A percentile compares a stretch with the other conserved stretches of the same genome.
Evolutionary conservation across 2,113 vertebrate genomes (phyloP).

Genomic region (Pan troglodytes): DNA sequence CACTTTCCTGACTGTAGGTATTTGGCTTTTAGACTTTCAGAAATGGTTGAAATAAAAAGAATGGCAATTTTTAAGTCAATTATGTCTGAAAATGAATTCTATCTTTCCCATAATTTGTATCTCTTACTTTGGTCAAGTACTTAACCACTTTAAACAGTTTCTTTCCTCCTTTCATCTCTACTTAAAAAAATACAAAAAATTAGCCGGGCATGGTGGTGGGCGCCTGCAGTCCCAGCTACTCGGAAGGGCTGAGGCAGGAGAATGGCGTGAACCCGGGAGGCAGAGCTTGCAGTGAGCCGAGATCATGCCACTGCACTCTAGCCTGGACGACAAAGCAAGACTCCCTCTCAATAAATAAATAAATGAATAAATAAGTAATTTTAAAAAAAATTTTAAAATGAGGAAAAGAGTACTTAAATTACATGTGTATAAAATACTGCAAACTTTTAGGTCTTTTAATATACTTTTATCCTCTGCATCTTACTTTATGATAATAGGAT

Average conservation of each 20-base stretch:
- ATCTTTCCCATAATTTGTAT: not conserved
- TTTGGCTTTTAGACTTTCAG: not conserved
- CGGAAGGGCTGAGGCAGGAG: too few relatives aligned
- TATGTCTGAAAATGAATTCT: not conserved
- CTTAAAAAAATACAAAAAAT: too few relatives aligned
- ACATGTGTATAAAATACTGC: not conserved
- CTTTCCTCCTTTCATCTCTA: not conserved
- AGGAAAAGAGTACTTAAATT: not conserved
- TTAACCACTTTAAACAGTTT: not conserved
- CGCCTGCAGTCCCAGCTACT: too few relatives aligned
- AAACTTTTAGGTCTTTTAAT: not conserved
- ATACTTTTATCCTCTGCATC: not conserved
- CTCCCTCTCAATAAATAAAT: too few relatives aligned
- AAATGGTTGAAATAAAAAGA: not conserved
- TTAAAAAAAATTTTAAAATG: not conserved
- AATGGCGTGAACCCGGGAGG: too few relatives aligned
- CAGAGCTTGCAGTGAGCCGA: too few relatives aligned
- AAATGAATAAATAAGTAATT: too few relatives aligned
- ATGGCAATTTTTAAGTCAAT: not conserved
- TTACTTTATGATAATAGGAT: not conserved
- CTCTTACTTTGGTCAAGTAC: not conserved
- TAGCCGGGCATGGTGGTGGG: too few relatives aligned
- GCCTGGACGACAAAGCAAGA: too few relatives aligned
- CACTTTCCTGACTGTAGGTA: not conserved
- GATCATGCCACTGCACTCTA: too few relatives aligned